Conservation (phyloP, 2,113 vertebrate species). For the Cyanoramphus novaezelandiae region DNA sequence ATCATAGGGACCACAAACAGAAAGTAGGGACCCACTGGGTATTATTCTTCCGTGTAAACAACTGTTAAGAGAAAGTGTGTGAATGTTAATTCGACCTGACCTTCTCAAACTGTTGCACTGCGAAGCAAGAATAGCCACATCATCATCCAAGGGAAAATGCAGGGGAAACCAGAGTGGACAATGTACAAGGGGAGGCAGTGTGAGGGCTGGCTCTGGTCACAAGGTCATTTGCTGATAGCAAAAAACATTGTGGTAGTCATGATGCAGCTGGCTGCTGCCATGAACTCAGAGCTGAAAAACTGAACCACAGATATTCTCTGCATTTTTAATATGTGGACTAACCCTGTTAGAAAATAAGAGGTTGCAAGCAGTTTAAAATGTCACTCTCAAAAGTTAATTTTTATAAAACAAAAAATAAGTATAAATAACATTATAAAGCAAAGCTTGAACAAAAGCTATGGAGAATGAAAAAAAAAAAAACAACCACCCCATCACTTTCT, state of each 20-base stretch:
- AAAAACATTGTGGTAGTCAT: neutral
- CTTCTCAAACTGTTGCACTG: neutral
- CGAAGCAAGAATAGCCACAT: neutral
- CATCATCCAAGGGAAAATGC: neutral
- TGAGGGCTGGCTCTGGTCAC: neutral
- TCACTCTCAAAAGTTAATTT: neutral
- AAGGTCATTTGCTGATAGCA: neutral
- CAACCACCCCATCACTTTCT: neutral
- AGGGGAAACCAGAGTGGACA: neutral
- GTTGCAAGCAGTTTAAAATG: neutral
- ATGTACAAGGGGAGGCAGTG: neutral
- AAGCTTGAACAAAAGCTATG: neutral
- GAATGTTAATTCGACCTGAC: neutral
- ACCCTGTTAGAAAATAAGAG: neutral
- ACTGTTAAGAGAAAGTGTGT: neutral
- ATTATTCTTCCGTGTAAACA: neutral
- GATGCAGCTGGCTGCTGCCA: neutral
- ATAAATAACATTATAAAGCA: conserved; percentile 21
- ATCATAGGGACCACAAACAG: neutral
- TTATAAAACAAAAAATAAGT: neutral
- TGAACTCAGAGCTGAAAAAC: neutral
- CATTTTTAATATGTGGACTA: neutral
- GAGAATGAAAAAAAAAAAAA: neutral
- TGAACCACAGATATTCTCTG: neutral
- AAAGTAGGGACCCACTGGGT: neutral